Conservation (phyloP, 2,797 vertebrate genomes). For the Oreochromis mossambicus region DNA sequence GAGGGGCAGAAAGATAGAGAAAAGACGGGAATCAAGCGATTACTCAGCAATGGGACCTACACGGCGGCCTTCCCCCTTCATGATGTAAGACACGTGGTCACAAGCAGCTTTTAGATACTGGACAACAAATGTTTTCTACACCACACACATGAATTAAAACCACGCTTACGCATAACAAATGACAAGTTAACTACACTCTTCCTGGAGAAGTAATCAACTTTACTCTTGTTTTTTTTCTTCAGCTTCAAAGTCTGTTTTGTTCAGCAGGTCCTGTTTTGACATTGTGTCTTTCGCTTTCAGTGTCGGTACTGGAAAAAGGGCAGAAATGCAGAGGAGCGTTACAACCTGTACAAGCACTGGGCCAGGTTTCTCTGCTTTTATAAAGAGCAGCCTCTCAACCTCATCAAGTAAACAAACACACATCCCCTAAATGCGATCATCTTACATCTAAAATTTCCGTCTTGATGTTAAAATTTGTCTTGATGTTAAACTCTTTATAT, state of each 20-base stretch:
- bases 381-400: slow-evolving; percentile 93
- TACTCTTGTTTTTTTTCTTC: background rate
- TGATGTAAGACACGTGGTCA: slow-evolving; percentile 78
- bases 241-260: background rate
- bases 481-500: background rate
- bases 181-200: background rate
- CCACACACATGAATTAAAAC: background rate
- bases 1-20: slow-evolving; percentile 85
- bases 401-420: slow-evolving; percentile 82
- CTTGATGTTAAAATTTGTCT: background rate
- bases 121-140: background rate
- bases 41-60: slow-evolving; percentile 89
- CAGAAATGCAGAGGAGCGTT: slow-evolving; percentile 80
- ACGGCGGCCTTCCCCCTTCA: slow-evolving; percentile 90
- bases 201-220: background rate
- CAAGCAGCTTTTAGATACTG: background rate
- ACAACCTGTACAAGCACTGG: slow-evolving; percentile 85
- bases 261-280: background rate
- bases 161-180: background rate
- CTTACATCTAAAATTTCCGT: background rate
- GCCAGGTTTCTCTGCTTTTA: slow-evolving; percentile 89
- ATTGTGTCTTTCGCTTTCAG: slow-evolving; percentile 57
- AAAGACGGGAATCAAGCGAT: slow-evolving; percentile 90
- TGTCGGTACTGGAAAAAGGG: slow-evolving; percentile 89
- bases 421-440: too few species aligned